Base-by-base conservation (phyloP, 2,888 invertebrate genomes). In the Adelognathus sp. region DNA sequence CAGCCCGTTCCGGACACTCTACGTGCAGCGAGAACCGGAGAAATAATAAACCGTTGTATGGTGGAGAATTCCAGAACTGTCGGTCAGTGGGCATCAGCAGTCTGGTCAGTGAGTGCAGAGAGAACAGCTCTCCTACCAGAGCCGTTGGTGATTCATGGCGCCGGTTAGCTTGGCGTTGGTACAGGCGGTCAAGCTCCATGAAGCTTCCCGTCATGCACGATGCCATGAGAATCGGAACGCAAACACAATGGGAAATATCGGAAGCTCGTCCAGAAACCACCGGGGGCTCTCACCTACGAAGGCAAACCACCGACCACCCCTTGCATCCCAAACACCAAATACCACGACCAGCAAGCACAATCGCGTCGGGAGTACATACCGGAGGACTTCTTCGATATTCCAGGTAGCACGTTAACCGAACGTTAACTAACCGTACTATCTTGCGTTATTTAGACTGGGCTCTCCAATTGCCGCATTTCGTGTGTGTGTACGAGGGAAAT, bases 241-340 rank as follows among this genome's bases (percentile, higher is more conserved):
- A 29, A 54, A 54, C 52, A 54, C 52, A 54, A 54, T 54, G 52
- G 52, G 27, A 54, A 29, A 29, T 54, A 54, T 54, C 52, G 29
- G 52, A n/a, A n/a, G 14, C 29, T 29, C 29, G 52, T 54, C 27
- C 52, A 16, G 52, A 14, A 31, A 29, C 52, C 27, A 27, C 52
- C 29, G 46, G 46, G 11, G 9, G 21, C 21, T 46, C 46, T 21
- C 46, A 4, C 46, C 46, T 1, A 24, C 21, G 11, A 18, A 11
- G 1, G 11, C 46, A 11, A 24, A 3, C 21, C 24, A 24, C 18
- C 24, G 46, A n/a, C 46, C 2, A 46, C 46, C 46, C 46, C 3
- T 46, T 24, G 46, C 46, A 21, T 5, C 21, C 46, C 46, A 5
- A 46, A 24, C 11, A 24, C 24, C 46, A 3, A n/a, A 24, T 11